Evolutionary conservation across 2,888 invertebrate genomes (phyloP).

Genomic region (Agriopis aurantiaria): DNA sequence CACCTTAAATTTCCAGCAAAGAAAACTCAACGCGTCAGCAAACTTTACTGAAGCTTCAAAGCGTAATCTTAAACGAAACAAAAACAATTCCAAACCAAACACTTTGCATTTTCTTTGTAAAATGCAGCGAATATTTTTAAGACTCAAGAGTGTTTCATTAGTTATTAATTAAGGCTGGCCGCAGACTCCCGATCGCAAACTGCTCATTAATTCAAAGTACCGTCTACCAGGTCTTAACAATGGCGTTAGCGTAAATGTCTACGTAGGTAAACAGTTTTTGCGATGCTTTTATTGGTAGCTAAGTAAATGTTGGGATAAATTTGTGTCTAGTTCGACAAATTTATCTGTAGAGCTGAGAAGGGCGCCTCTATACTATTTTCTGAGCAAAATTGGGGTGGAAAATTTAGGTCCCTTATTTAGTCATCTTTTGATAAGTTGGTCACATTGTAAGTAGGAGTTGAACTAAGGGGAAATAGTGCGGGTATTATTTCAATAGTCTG

Average conservation of each 20-base stretch:
- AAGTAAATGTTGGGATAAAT: slow-evolving; percentile 32
- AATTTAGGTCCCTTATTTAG: too few relatives aligned
- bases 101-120: slow-evolving; percentile 39
- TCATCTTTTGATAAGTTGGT: too few relatives aligned
- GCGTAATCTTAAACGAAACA: slow-evolving; percentile 32
- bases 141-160: slow-evolving; percentile 59
- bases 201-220: slow-evolving; percentile 71
- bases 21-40: slow-evolving; percentile 8
- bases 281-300: slow-evolving; percentile 32
- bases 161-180: slow-evolving; percentile 69
- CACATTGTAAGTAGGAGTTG: too few relatives aligned
- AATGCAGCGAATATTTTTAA: slow-evolving; percentile 53
- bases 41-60: slow-evolving; percentile 30
- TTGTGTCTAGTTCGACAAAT: slow-evolving; percentile 7
- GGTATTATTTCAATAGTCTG: not conserved
- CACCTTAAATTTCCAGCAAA: slow-evolving; percentile 6
- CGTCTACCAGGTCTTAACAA: slow-evolving; percentile 64
- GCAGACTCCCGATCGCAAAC: slow-evolving; percentile 57
- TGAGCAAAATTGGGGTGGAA: too few relatives aligned
- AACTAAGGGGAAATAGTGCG: too few relatives aligned
- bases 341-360: too few relatives aligned
- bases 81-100: slow-evolving; percentile 28
- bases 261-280: slow-evolving; percentile 39
- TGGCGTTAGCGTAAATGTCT: slow-evolving; percentile 46
- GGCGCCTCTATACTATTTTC: not conserved